Conservation (phyloP, 2,797 vertebrate genomes). For the Pteropus rufus region DNA sequence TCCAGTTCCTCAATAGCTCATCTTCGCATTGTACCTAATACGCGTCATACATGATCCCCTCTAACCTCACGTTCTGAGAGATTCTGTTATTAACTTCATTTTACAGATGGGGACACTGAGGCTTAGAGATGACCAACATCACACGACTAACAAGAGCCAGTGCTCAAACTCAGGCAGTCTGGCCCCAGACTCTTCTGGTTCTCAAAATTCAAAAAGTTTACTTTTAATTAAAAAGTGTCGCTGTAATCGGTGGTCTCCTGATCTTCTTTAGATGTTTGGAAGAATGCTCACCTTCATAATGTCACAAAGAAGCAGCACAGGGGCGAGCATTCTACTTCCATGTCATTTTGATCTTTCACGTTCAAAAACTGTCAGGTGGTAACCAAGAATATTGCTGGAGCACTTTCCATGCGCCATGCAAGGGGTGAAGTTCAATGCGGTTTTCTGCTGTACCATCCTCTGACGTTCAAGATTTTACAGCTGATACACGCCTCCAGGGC, state of each 20-base stretch:
- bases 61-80: neutral
- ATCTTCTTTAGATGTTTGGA: neutral
- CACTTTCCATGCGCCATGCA: neutral
- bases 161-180: neutral
- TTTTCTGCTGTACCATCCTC: neutral
- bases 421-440: accelerated
- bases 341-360: neutral
- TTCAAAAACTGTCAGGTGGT: neutral
- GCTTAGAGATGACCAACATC: neutral
- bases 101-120: neutral
- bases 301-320: neutral
- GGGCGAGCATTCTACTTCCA: accelerated
- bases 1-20: neutral
- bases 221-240: neutral
- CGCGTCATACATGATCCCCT: accelerated
- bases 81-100: neutral
- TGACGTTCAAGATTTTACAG: neutral
- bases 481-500: neutral
- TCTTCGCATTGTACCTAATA: accelerated
- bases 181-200: neutral
- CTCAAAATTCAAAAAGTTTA: neutral
- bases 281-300: neutral
- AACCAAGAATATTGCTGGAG: neutral
- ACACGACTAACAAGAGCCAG: neutral
- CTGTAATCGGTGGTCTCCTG: neutral